Conservation (phyloP, 2,797 vertebrate species). For the Cynodonichthys magdalenae region DNA sequence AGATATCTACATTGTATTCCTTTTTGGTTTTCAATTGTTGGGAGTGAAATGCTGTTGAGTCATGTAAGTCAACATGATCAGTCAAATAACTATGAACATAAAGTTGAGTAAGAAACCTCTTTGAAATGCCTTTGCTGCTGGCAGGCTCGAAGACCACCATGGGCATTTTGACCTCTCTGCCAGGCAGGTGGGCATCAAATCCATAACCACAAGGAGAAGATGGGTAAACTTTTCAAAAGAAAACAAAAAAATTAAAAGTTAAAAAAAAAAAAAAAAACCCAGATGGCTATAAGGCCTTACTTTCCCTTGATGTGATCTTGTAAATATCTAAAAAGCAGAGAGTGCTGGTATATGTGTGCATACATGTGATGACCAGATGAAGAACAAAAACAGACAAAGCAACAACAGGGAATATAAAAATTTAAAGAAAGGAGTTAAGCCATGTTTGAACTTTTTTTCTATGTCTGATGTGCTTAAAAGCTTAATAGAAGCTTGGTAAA, state of each 20-base stretch:
- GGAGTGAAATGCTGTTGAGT: not conserved
- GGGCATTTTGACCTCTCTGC: conserved; percentile 62
- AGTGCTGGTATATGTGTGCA: not conserved
- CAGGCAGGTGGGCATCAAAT: conserved; percentile 40
- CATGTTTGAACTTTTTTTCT: conserved; percentile 52
- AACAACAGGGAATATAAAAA: conserved; percentile 40
- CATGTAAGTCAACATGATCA: not conserved
- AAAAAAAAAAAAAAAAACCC: conserved; percentile 4
- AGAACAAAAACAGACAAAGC: conserved; percentile 30
- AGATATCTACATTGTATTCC: too few relatives aligned
- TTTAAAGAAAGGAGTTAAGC: conserved; percentile 23
- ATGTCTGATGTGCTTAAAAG: conserved; percentile 39
- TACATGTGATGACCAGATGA: conserved; percentile 6
- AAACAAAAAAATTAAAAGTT: too few relatives aligned
- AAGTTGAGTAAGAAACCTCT: conserved; percentile 26
- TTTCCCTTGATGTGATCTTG: conserved; percentile 28
- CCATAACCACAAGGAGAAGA: conserved; percentile 26
- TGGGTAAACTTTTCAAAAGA: conserved; percentile 53
- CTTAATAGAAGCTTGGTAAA: conserved; percentile 35
- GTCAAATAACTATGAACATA: conserved; percentile 1
- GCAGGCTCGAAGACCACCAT: conserved; percentile 49
- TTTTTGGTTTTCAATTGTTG: not conserved
- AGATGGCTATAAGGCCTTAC: conserved; percentile 5
- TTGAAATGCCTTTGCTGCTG: conserved; percentile 47
- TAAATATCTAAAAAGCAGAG: conserved; percentile 17